Base-by-base conservation (phyloP, 2,797 vertebrate genomes). In the Rhinogobio ventralis region DNA sequence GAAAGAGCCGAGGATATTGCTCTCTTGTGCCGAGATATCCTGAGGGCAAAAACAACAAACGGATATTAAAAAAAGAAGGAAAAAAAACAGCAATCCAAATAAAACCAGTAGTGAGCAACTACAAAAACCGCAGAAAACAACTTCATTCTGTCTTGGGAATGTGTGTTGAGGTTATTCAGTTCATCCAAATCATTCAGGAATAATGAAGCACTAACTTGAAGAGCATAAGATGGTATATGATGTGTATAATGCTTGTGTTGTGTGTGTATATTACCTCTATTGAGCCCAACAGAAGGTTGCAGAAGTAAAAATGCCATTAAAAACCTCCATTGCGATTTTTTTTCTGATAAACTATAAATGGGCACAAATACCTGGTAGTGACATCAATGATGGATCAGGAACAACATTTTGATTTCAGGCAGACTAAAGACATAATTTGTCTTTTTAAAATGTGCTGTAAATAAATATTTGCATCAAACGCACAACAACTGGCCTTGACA, bases 11-110 rank as follows among this genome's bases (percentile, higher is more conserved):
- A 99, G 96, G 93, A 99, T 98, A 96, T 98, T 99, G 95, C 98
- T 99, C 95, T 99, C 98, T 92, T 99, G 97, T 90, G 98, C 96
- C 76, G 98, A 99, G 92, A 99, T 99, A 94, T 99, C 98, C 98
- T 99, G 93, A 88, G 84, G 71, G 75, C 9, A 71, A 49, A 81
- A 49, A 68, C 45, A 76, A 45, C 60, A 39, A 87, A 46, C 23
- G 30, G 67, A 80, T 51, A 60, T 67, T 36, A 45, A 69, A 76
- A 84, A 8, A 25, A 82, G n/a, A 28, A 74, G 13, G 4, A 33
- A 39, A 39, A 8, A 42, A 42, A 42, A 42, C 8, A 19, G 42
- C 1, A 25, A 33, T 46, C 49, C 55, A 15, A 66, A 72, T 57
- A 64, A 74, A 69, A 53, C 17, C 8, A 3, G 53, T 15, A 10